A percentile compares a stretch with the other conserved stretches of the same genome.
Conservation (phyloP, 1,140 invertebrate genomes). For the Parapsyche elsis region DNA sequence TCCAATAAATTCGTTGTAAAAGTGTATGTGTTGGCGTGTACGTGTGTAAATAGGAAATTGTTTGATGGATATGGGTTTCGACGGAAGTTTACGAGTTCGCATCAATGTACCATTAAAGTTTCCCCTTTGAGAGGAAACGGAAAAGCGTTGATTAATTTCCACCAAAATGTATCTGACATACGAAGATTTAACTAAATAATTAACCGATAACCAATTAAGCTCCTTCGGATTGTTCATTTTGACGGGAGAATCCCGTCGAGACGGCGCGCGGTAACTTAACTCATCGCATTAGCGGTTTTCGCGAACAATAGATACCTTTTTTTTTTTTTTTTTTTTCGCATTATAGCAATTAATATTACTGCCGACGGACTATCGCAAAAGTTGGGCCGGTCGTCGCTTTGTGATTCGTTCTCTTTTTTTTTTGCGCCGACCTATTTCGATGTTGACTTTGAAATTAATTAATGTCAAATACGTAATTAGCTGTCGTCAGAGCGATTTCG, state of each 20-base stretch:
- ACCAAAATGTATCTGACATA: slow-evolving; percentile 4
- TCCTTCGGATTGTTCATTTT: background rate
- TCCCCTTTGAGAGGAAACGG: background rate
- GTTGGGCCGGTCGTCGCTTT: too few relatives aligned
- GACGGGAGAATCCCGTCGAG: background rate
- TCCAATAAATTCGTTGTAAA: too few relatives aligned
- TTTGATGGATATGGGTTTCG: slow-evolving; percentile 10
- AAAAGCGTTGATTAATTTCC: slow-evolving; percentile 13
- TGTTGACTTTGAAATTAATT: background rate
- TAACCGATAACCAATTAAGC: background rate
- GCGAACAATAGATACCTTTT: too few relatives aligned
- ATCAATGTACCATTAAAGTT: background rate
- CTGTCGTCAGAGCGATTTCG: background rate
- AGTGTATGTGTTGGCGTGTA: too few relatives aligned
- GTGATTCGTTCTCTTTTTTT: background rate
- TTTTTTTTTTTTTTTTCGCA: too few relatives aligned
- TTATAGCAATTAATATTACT: too few relatives aligned
- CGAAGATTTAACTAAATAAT: background rate
- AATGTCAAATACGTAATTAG: background rate
- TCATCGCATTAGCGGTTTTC: too few relatives aligned
- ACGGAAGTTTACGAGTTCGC: background rate
- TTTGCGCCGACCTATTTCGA: background rate
- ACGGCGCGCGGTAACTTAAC: too few relatives aligned
- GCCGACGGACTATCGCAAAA: too few relatives aligned
- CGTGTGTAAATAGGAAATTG: background rate